These are phyloP conservation scores for Gymnobelideus leadbeateri DNA, from an alignment of 2,113 vertebrate genomes.

Conservation along the genomic window DNA sequence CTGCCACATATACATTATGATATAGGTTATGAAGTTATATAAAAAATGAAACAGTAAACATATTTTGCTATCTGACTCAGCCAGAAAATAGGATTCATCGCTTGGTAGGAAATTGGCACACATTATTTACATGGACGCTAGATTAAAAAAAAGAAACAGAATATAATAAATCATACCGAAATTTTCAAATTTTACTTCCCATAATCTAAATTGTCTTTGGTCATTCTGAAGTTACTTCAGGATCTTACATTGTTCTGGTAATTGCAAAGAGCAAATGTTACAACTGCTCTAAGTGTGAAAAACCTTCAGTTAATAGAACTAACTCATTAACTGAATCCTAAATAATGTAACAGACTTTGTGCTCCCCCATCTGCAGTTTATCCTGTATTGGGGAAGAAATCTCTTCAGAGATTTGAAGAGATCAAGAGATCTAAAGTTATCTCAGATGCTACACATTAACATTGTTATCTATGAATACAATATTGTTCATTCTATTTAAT, in stretches of 20 bases:
- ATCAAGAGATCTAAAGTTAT: neutral
- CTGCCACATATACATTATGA: neutral
- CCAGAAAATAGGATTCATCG: neutral
- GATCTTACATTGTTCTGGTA: neutral
- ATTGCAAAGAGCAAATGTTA: neutral
- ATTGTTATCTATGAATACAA: neutral
- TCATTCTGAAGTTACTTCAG: conserved; percentile 18
- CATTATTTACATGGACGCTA: rapidly evolving
- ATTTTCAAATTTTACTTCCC: neutral
- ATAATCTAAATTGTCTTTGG: neutral
- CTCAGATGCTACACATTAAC: neutral
- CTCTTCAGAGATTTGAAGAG: neutral
- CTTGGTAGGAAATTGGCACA: neutral
- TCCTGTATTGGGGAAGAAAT: conserved; percentile 18
- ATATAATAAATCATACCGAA: neutral
- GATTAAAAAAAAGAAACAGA: neutral
- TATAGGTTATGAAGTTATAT: neutral
- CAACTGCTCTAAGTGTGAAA: neutral
- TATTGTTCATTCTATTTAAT: conserved; percentile 31
- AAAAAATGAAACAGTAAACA: neutral
- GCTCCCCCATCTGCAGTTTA: neutral
- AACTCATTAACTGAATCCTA: conserved; percentile 32
- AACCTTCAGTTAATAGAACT: neutral
- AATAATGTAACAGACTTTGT: conserved; percentile 2
- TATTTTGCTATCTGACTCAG: neutral